Percentiles rank a stretch among this genome's conserved stretches.
phyloP scores from a whole-genome alignment of 1,140 invertebrate species.

The Pararge aegeria region DNA sequence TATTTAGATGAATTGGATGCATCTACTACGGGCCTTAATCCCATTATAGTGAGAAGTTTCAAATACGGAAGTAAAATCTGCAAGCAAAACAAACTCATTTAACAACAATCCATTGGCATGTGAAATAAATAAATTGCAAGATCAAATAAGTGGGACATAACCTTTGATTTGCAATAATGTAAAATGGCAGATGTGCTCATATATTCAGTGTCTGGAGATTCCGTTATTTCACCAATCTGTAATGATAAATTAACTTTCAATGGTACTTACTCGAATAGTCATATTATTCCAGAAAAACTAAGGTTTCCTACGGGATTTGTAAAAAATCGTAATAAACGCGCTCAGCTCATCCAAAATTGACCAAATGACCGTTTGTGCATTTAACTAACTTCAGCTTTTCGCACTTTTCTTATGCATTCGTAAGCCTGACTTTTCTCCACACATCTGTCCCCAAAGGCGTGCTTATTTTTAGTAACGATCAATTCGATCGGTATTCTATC shows the following conservation, averaged over 20 bases:
- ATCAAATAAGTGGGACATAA: conserved; percentile 34
- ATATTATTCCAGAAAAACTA: too few species aligned
- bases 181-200: conserved; percentile 88
- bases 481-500: too few species aligned
- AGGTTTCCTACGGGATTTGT: too few species aligned
- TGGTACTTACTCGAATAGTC: too few species aligned
- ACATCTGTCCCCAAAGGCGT: too few species aligned
- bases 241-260: conserved; percentile 30
- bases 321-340: too few species aligned
- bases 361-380: too few species aligned
- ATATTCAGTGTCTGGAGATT: conserved; percentile 83
- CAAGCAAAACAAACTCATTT: conserved; percentile 33
- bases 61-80: conserved; percentile 88
- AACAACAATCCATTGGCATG: background rate
- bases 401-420: too few species aligned
- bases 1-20: conserved; percentile 80
- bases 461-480: too few species aligned
- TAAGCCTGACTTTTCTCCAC: too few species aligned
- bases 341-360: too few species aligned
- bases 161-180: conserved; percentile 88
- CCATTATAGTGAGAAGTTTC: conserved; percentile 85
- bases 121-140: background rate
- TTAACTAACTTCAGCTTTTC: too few species aligned
- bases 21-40: conserved; percentile 85
- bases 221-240: conserved; percentile 84